Base-by-base conservation (phyloP, 2,113 vertebrate genomes). In the Notiomystis cincta region DNA sequence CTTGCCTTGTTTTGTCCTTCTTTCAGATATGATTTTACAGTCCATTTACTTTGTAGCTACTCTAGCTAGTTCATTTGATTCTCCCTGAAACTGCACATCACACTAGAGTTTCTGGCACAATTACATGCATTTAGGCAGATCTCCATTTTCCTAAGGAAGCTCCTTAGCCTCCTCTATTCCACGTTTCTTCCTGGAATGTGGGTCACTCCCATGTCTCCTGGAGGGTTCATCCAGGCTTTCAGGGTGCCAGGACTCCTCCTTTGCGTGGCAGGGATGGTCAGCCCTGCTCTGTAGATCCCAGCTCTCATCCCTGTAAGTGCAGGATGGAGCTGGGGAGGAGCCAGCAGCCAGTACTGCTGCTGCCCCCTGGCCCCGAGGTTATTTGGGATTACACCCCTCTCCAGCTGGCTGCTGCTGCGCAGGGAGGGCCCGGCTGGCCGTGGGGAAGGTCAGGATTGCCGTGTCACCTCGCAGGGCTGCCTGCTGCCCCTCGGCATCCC, bases 1-100 rank as follows among this genome's bases (percentile, higher is more conserved):
- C 85, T 95, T 96, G 84, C 82, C 57, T 81, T 93, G 77, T 91
- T 95, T 93, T 92, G 92, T 96, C 64, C 79, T 92, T 67, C 69
- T 96, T 97, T 95, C 80, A 93, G 75, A 83, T 65, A 47, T 5
- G 72, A 90, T 96, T 96, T 97, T 94, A 86, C 72, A 86, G 90
- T 67, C 82, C 92, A 92, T 97, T 96, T 96, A 61, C 61, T 87
- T 87, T 5, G 51, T 64, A 83, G 92, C 64, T 89, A 13, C 91
- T 94, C 79, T 70, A 44, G 88, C 65, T 78, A 56, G 83, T 87
- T 87, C 44, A 65, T 78, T 83, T 70, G 62, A 81, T 89, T 93
- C 60, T 83, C 83, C 76, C 57, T 1, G 2, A 86, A 94, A 84
- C 44, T 64, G n/a, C 47, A 62, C 0, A 11, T 40, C 51, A 35